Percentiles rank a stretch among this genome's conserved stretches.
Conservation (phyloP, 2,888 invertebrate species). For the Ormia ochracea region DNA sequence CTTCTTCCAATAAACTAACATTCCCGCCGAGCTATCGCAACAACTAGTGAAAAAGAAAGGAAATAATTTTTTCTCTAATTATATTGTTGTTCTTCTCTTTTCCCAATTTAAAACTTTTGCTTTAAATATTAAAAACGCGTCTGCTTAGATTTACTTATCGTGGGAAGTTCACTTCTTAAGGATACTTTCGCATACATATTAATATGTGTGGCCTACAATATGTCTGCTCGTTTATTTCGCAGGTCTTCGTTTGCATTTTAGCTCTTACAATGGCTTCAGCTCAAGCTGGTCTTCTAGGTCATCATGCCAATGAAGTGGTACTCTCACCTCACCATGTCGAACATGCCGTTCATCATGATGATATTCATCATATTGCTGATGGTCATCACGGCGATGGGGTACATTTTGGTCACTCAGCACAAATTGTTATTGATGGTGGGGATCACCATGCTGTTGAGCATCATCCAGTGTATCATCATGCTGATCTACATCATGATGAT, state of each 20-base stretch:
- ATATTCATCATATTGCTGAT: conserved; percentile 59
- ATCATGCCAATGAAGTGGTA: conserved; percentile 69
- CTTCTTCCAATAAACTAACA: too few relatives aligned
- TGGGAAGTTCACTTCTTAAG: too few relatives aligned
- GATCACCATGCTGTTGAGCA: conserved; percentile 64
- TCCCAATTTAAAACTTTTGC: too few relatives aligned
- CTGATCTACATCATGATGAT: conserved; percentile 66
- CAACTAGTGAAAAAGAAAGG: too few relatives aligned
- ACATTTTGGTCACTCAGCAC: conserved; percentile 72
- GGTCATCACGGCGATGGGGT: conserved; percentile 68
- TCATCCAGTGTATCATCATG: conserved; percentile 70
- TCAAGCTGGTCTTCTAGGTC: conserved; percentile 72
- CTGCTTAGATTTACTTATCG: too few relatives aligned
- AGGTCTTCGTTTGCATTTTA: conserved; percentile 73
- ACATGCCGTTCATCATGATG: conserved; percentile 64
- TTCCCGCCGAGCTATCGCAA: too few relatives aligned
- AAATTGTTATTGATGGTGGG: conserved; percentile 70
- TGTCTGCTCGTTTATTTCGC: neutral
- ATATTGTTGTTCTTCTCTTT: too few relatives aligned
- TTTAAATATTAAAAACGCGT: too few relatives aligned
- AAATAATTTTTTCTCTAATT: too few relatives aligned
- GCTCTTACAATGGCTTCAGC: conserved; percentile 69
- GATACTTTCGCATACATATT: too few relatives aligned
- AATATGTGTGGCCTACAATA: too few relatives aligned
- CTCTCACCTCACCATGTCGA: conserved; percentile 66